Conservation (phyloP, 1,140 invertebrate species). For the Anastrepha ludens region DNA sequence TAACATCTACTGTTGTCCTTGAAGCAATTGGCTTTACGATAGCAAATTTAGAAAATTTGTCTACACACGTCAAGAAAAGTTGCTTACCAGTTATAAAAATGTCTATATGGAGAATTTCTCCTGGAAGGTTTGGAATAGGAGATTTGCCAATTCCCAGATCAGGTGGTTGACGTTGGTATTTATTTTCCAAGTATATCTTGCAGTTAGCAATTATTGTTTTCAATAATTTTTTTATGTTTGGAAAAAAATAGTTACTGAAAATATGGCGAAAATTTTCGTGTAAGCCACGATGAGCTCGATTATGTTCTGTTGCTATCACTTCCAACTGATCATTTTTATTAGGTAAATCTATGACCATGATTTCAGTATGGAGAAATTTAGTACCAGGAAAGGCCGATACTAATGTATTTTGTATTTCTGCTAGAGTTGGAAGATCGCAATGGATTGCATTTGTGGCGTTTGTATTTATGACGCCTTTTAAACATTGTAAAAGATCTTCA, state of each 20-base stretch:
- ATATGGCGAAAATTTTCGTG: constrained; percentile 31
- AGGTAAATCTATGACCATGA: constrained; percentile 4
- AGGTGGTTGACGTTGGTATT: constrained; percentile 43
- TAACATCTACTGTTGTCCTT: constrained; percentile 46
- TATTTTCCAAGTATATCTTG: constrained; percentile 42
- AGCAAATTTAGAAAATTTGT: constrained; percentile 43
- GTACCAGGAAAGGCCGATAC: not conserved
- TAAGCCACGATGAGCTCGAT: constrained; percentile 34
- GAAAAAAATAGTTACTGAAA: constrained; percentile 30
- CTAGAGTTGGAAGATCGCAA: constrained; percentile 12
- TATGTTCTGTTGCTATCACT: constrained; percentile 11
- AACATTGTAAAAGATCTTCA: not conserved
- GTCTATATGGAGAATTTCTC: constrained; percentile 1
- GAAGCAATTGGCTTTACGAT: constrained; percentile 10
- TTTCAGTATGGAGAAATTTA: constrained; percentile 42
- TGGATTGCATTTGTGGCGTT: constrained; percentile 10
- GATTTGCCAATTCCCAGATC: constrained; percentile 38
- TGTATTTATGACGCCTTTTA: not conserved
- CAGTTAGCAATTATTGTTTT: constrained; percentile 33
- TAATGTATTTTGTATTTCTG: constrained; percentile 10
- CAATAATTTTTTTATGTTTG: constrained; percentile 15
- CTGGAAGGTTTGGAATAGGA: constrained; percentile 43
- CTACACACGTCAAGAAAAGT: not conserved
- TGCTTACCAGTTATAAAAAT: not conserved
- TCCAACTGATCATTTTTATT: constrained; percentile 45